phyloP scores from a whole-genome alignment of 2,797 vertebrate genomes.

The Rhinophrynus dorsalis region DNA sequence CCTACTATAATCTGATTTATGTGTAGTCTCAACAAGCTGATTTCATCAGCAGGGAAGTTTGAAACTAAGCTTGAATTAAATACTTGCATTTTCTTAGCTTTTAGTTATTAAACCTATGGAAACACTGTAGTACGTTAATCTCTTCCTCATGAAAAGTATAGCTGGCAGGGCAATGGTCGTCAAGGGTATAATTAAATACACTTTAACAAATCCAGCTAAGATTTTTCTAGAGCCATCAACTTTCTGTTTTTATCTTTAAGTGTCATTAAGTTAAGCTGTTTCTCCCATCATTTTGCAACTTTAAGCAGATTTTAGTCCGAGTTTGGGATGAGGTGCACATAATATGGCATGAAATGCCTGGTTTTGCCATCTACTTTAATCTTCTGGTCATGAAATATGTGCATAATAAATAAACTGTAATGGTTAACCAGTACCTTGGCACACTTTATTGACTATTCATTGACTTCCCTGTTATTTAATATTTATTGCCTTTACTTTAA shows the following conservation, averaged over 20 bases:
- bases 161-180: conserved; percentile 1
- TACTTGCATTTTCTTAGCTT: background rate
- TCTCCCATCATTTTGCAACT: conserved; percentile 2
- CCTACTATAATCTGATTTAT: background rate
- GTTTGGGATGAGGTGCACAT: background rate
- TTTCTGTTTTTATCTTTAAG: background rate
- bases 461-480: too few species aligned
- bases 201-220: background rate
- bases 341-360: background rate
- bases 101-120: background rate
- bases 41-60: conserved; percentile 6
- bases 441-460: too few species aligned
- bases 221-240: background rate
- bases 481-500: too few species aligned
- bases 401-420: background rate
- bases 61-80: background rate
- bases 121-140: conserved; percentile 1
- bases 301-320: background rate
- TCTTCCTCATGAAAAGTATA: conserved; percentile 4
- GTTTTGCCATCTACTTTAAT: background rate
- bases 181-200: conserved; percentile 9
- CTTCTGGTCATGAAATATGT: background rate
- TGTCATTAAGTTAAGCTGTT: background rate
- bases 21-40: conserved; percentile 8
- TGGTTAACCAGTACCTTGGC: too few species aligned